Percentiles rank a stretch among this genome's conserved stretches.
These are phyloP conservation scores for Lithosia quadra DNA, from an alignment of 2,888 invertebrate genomes.

Conservation along the genomic window DNA sequence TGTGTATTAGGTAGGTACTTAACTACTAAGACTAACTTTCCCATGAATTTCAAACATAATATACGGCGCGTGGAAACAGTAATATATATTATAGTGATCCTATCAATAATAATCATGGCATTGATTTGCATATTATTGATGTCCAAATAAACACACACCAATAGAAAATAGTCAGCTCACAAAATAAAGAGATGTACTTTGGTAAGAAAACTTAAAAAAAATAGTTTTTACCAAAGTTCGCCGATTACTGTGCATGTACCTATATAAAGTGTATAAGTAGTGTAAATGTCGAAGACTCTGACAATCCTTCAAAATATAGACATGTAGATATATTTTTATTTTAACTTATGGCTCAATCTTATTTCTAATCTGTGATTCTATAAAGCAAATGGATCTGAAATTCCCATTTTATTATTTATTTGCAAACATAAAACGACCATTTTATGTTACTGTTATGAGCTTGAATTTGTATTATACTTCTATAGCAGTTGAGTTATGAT, in stretches of 20 bases:
- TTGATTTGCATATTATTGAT: too few species aligned
- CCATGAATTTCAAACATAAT: constrained; percentile 5
- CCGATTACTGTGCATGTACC: too few species aligned
- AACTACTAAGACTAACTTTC: not conserved
- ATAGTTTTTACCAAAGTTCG: too few species aligned
- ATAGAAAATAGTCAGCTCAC: too few species aligned
- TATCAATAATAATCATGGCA: not conserved
- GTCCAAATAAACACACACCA: too few species aligned
- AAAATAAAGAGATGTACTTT: too few species aligned
- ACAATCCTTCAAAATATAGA: not conserved
- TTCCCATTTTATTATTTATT: constrained; percentile 13
- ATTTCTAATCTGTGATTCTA: not conserved
- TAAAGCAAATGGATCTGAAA: constrained; percentile 1
- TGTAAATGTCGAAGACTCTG: too few species aligned
- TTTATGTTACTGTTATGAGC: constrained; percentile 48
- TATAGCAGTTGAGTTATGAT: constrained; percentile 65
- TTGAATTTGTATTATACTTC: constrained; percentile 43
- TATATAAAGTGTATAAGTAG: too few species aligned
- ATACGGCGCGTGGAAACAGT: too few species aligned
- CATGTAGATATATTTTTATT: not conserved
- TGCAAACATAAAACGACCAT: constrained; percentile 28
- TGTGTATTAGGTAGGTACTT: constrained; percentile 7
- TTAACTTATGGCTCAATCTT: not conserved
- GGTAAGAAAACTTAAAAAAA: too few species aligned
- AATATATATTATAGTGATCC: not conserved